A percentile compares a stretch with the other conserved stretches of the same genome.
Conservation (phyloP, 2,113 vertebrate genomes). For the Laticauda colubrina region DNA sequence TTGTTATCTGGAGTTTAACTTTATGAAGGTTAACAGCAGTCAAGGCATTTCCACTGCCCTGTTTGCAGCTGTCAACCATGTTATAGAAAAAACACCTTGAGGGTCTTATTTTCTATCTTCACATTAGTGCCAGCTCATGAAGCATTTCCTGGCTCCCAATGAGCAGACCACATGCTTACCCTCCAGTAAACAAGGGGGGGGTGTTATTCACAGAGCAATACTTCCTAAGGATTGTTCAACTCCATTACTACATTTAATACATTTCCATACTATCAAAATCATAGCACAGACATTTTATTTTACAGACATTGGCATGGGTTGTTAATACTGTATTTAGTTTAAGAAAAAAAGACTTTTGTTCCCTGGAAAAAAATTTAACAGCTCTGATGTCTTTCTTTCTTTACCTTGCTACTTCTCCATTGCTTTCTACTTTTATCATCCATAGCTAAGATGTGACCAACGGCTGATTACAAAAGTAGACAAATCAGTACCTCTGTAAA, state of each 20-base stretch:
- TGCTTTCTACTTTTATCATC: background rate
- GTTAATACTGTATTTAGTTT: background rate
- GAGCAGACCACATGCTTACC: background rate
- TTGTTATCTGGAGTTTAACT: slow-evolving; percentile 11
- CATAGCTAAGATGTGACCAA: background rate
- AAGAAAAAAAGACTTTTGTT: background rate
- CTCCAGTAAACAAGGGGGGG: background rate
- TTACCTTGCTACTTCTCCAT: background rate
- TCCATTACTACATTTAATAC: background rate
- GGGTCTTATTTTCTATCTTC: slow-evolving; percentile 1
- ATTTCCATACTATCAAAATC: background rate
- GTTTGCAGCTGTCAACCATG: slow-evolving; percentile 9
- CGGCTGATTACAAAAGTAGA: background rate
- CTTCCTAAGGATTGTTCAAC: background rate
- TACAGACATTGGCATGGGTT: background rate
- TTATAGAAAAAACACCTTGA: background rate
- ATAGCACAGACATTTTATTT: background rate
- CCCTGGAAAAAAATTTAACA: background rate
- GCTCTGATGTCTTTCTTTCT: background rate
- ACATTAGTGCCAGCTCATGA: slow-evolving; percentile 27
- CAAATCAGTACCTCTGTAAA: background rate
- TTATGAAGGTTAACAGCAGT: background rate
- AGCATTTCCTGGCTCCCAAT: slow-evolving; percentile 3
- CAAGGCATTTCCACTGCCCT: background rate
- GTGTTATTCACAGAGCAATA: background rate